Percentiles rank a stretch among this genome's conserved stretches.
phyloP scores from a whole-genome alignment of 1,140 invertebrate genomes.

The Calliopsis andreniformis region DNA sequence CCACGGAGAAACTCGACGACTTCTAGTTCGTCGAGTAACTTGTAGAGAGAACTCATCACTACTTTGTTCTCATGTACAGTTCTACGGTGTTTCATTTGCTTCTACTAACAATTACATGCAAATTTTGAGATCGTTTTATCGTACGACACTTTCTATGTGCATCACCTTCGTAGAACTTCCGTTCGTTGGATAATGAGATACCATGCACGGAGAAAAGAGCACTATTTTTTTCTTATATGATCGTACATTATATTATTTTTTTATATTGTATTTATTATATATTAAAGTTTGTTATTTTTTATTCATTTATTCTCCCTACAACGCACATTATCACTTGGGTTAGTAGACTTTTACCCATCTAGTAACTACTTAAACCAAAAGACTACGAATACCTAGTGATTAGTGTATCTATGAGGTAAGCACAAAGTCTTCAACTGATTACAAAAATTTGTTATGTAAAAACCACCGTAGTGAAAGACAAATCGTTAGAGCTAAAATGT shows the following conservation, averaged over 20 bases:
- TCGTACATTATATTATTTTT: too few species aligned
- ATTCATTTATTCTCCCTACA: not conserved
- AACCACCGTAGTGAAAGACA: too few species aligned
- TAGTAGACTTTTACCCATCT: conserved; percentile 8
- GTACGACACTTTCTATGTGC: not conserved
- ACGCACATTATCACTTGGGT: not conserved
- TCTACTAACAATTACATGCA: not conserved
- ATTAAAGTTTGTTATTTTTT: too few species aligned
- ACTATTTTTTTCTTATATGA: not conserved
- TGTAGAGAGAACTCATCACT: conserved; percentile 16
- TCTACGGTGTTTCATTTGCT: not conserved
- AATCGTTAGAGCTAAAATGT: too few species aligned
- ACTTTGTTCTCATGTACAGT: not conserved
- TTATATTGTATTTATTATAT: too few species aligned
- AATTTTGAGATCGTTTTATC: conserved; percentile 6
- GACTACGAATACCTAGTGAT: not conserved
- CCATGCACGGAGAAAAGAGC: conserved; percentile 19
- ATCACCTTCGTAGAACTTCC: not conserved
- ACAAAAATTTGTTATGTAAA: too few species aligned
- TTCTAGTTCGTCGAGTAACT: not conserved
- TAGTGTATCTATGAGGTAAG: not conserved
- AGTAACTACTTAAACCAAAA: not conserved
- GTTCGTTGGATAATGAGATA: not conserved
- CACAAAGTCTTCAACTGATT: too few species aligned
- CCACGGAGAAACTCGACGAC: not conserved